Evolutionary conservation across 2,113 vertebrate genomes (phyloP), one percentile per base, ranked within the genome.

Genomic region (Xiphophorus hellerii): DNA sequence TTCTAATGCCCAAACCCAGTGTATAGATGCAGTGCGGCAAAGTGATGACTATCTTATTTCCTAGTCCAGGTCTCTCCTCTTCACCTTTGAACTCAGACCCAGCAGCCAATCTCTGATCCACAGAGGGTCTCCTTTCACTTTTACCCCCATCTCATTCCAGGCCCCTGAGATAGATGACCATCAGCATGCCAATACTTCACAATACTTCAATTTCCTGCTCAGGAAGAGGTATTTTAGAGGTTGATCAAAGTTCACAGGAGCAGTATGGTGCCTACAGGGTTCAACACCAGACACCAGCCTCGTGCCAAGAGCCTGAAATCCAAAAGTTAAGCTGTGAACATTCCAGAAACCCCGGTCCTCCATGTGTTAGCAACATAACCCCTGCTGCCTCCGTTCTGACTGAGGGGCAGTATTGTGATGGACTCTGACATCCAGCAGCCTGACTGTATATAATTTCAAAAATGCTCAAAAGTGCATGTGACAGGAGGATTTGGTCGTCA

Each of bases 141-240:
- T 86, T 77, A 78, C 86, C 35, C 78, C 71, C 1, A 44, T 60
- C 92, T 91, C 82, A 28, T 72, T 84, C 75, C 89, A 92, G 93
- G 93, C 82, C 82, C 42, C 66, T 83, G 93, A 97, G 96, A 97
- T 96, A 94, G 95, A 97, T 95, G 94, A 92, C 93, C 90, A 89
- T 93, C 95, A 92, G 94, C 91, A 91, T 95, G 95, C 93, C 95
- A 95, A 96, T 95, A 92, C 91, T 91, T 92, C 94, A 95, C 95
- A 96, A 96, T 97, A 97, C 96, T 97, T 97, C 95, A 96, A 97
- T 97, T 96, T 97, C 95, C 97, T 97, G 95, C 94, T 90, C 92
- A 91, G 90, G 91, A 94, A 90, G 93, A 95, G 93, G 96, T 96
- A 96, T 98, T 97, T 93, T 86, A 95, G 93, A 94, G 96, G 95